Conservation (phyloP, 2,888 invertebrate species). For the Sylvicola cinctus region DNA sequence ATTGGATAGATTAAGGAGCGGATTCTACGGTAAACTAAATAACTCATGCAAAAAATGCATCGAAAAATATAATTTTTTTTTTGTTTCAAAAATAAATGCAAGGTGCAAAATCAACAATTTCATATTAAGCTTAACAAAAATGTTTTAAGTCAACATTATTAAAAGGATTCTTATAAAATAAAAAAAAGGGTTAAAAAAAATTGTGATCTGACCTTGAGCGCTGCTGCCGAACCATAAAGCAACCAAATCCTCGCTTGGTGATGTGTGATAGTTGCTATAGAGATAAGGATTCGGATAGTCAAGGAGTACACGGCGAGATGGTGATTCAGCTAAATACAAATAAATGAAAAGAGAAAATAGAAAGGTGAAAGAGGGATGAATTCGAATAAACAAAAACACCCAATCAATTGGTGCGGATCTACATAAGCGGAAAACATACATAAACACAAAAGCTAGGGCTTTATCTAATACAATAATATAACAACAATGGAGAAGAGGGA, state of each 20-base stretch:
- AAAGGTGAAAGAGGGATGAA: too few relatives aligned
- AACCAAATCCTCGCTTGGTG: slow-evolving; percentile 54
- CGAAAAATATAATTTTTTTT: background rate
- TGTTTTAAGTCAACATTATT: too few relatives aligned
- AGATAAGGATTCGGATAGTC: slow-evolving; percentile 25
- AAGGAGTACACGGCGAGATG: slow-evolving; percentile 25
- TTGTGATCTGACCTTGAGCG: slow-evolving; percentile 31
- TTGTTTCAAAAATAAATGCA: background rate
- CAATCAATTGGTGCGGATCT: too few relatives aligned
- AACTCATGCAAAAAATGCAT: background rate
- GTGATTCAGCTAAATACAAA: slow-evolving; percentile 21
- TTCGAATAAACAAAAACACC: too few relatives aligned
- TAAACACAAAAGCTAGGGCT: too few relatives aligned
- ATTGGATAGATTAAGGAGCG: background rate
- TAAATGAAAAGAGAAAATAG: background rate
- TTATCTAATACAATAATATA: too few relatives aligned
- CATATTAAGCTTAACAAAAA: background rate
- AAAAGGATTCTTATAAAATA: too few relatives aligned
- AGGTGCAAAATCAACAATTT: background rate
- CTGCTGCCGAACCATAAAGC: slow-evolving; percentile 52
- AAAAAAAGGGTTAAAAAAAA: background rate
- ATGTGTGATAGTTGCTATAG: slow-evolving; percentile 27
- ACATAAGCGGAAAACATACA: too few relatives aligned
- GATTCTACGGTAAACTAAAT: background rate
- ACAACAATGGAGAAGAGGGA: too few relatives aligned